phyloP scores from a whole-genome alignment of 2,797 vertebrate species.

The Arremon aurantiirostris region DNA sequence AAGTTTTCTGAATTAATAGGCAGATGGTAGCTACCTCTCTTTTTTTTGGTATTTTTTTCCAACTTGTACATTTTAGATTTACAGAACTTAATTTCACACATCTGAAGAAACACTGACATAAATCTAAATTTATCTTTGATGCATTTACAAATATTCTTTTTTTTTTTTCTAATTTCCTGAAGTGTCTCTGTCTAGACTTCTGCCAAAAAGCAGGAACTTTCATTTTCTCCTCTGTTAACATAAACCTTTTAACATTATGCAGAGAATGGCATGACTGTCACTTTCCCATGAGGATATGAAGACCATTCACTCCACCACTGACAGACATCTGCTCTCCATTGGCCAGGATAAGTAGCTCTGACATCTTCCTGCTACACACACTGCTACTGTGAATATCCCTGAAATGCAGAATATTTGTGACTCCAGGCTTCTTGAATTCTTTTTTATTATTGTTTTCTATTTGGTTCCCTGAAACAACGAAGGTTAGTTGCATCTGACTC shows the following conservation, averaged over 20 bases:
- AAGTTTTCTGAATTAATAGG: slow-evolving; percentile 58
- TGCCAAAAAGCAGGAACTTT: neutral
- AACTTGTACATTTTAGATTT: slow-evolving; percentile 48
- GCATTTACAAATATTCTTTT: slow-evolving; percentile 46
- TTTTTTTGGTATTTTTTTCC: neutral
- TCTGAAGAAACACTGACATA: slow-evolving; percentile 48
- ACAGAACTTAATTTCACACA: slow-evolving; percentile 60
- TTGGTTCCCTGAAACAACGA: slow-evolving; percentile 5
- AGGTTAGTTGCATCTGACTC: neutral
- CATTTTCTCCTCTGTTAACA: neutral
- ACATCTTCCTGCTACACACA: neutral
- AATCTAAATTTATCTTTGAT: slow-evolving; percentile 51
- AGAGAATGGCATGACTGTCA: neutral
- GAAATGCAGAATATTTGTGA: neutral
- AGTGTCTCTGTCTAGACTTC: neutral
- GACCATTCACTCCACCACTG: neutral
- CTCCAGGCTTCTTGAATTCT: neutral
- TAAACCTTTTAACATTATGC: neutral
- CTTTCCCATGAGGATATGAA: neutral
- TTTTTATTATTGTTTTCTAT: neutral
- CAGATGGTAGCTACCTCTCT: slow-evolving; percentile 36
- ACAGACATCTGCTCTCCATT: neutral
- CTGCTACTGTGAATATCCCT: neutral
- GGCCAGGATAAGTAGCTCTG: neutral
- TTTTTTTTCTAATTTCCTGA: neutral